These are phyloP conservation scores for Aphelocoma californica DNA, from an alignment of 2,797 vertebrate species.

Conservation along the genomic window DNA sequence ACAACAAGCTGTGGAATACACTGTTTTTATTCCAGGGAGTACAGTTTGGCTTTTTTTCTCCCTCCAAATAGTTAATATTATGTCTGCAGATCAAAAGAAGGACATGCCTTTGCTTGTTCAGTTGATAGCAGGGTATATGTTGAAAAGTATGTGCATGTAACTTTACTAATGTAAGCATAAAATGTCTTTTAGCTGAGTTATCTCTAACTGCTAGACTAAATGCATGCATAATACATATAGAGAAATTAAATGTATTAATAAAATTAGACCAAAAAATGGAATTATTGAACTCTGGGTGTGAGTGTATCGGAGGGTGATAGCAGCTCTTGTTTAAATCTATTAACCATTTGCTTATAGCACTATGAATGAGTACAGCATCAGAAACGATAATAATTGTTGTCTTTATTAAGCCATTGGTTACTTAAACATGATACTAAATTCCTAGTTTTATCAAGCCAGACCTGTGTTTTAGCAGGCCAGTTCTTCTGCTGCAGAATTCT, in stretches of 20 bases:
- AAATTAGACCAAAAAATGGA: background rate
- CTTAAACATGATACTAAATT: background rate
- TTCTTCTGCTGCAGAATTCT: background rate
- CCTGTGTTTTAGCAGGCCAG: background rate
- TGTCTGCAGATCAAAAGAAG: background rate
- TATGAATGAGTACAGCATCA: background rate
- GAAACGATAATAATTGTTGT: background rate
- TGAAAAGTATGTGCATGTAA: background rate
- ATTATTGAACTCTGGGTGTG: background rate
- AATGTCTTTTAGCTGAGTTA: background rate
- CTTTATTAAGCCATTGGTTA: background rate
- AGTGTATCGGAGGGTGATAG: background rate
- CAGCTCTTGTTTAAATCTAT: background rate
- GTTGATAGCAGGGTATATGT: background rate
- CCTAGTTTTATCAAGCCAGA: background rate
- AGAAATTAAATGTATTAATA: background rate
- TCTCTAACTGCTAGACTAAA: background rate
- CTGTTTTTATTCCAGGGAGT: background rate
- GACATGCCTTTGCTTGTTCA: background rate
- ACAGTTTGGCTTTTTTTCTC: rapidly evolving
- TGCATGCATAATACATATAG: background rate
- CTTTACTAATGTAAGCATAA: background rate
- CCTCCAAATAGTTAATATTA: background rate
- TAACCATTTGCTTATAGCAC: background rate
- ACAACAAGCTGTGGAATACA: background rate